Conservation (phyloP, 2,888 invertebrate species). For the Caenorhabditis plicata region DNA sequence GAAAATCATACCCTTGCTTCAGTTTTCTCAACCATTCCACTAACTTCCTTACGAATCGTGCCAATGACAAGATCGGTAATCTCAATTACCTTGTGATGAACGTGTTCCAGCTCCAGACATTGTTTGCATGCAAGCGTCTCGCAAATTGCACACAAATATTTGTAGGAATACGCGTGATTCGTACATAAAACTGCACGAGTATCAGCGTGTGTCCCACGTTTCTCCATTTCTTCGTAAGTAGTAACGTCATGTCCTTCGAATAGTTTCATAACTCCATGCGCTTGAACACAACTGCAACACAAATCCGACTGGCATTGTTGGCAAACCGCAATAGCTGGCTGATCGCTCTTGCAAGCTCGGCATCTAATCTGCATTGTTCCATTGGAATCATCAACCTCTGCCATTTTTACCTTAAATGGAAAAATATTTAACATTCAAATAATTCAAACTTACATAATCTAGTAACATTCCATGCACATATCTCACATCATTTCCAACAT, state of each 20-base stretch:
- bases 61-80: constrained; percentile 34
- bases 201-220: constrained; percentile 21
- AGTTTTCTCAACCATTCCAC: constrained; percentile 28
- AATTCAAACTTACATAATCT: constrained; percentile 69
- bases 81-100: constrained; percentile 44
- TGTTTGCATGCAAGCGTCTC: constrained; percentile 46
- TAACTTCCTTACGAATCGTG: constrained; percentile 39
- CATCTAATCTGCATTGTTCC: constrained; percentile 73
- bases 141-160: constrained; percentile 44
- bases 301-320: constrained; percentile 91
- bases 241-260: constrained; percentile 81
- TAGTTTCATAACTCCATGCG: constrained; percentile 93
- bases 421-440: not conserved
- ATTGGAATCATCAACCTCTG: constrained; percentile 27
- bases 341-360: constrained; percentile 92
- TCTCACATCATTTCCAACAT: constrained; percentile 62
- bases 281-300: constrained; percentile 89
- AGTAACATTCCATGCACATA: constrained; percentile 77
- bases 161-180: constrained; percentile 34
- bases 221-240: constrained; percentile 38
- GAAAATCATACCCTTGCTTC: too few species aligned
- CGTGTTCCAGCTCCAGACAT: constrained; percentile 38
- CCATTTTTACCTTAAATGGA: constrained; percentile 39
- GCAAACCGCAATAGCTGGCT: constrained; percentile 86
- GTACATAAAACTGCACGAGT: constrained; percentile 41